Evolutionary conservation across 1,140 invertebrate species (phyloP), one percentile per base, ranked within the genome.

Genomic region (Euwallacea fornicatus): DNA sequence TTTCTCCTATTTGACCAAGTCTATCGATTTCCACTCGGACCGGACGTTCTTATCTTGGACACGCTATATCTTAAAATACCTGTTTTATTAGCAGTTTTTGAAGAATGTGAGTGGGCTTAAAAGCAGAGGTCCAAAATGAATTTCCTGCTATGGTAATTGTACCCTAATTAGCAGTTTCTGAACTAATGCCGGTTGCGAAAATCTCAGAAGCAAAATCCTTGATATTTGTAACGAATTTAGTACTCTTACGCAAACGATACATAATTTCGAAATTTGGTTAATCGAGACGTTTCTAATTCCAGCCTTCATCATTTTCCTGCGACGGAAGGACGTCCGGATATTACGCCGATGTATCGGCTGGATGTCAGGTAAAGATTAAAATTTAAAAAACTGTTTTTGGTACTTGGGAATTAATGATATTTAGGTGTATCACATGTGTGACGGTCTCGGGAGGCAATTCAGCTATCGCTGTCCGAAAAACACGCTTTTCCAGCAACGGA

Each of bases 351-450:
- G 82, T 91, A 42, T 88, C 90, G 66, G 88, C 89, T 42, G 88
- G 88, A 61, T 91, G 90, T 79, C 89, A 91, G 85, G 86, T 88
- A 74, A 79, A 72, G 43, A 59, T n/a, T 62, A 15, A 74, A 60
- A 42, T 8, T 7, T 6, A 50, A 50, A 50, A 50, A 11, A 50
- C 2, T 15, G 16, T 56, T 56, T 15, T 33, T 33, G 47, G 13
- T 6, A 50, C 10, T 50, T 50, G 13, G 6, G 47, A 50, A 10
- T 6, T 11, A 50, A 50, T 33, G 4, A 9, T 10, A 4, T 61
- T 33, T 43, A 90, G 89, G 85, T 90, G 47, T 92, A 91, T 78
- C 90, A 92, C 81, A 90, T 91, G 88, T 92, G 90, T 76, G 89
- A 91, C 77, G 89, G 86, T 7, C 82, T 90, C 47, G 88, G 88